Conservation (phyloP, 64 coral and sea anemone genomes). For the Pachyseris speciosa region DNA sequence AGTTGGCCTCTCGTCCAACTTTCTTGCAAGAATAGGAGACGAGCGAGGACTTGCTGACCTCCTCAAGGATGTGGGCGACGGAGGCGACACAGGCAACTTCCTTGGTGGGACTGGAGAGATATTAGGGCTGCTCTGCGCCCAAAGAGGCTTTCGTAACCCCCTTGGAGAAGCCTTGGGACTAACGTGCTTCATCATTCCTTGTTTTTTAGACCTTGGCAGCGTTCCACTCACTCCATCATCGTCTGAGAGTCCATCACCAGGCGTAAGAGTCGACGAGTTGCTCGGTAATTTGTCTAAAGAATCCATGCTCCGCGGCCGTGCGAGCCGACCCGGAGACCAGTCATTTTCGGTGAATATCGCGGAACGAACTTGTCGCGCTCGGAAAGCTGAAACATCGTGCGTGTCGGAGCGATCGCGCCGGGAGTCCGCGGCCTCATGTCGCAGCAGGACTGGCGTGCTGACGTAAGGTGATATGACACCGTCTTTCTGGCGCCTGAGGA, state of each 20-base stretch:
- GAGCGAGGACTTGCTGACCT: constrained; percentile 7
- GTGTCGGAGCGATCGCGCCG: constrained; percentile 34
- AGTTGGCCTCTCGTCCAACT: background rate
- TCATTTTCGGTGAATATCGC: constrained; percentile 72
- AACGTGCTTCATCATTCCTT: background rate
- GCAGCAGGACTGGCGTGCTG: constrained; percentile 42
- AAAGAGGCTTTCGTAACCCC: constrained; percentile 8
- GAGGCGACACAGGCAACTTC: background rate
- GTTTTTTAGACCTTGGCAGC: background rate
- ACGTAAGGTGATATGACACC: constrained; percentile 14
- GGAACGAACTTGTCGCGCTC: constrained; percentile 85
- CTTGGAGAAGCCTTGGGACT: background rate
- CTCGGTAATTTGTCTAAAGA: constrained; percentile 57
- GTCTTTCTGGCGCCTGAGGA: constrained; percentile 45
- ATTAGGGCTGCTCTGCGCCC: constrained; percentile 27
- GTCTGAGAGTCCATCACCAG: background rate
- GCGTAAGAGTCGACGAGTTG: constrained; percentile 32
- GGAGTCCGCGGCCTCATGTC: background rate
- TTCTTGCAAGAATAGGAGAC: constrained; percentile 31
- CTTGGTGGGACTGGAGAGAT: background rate
- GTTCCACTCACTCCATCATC: background rate
- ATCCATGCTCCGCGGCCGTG: constrained; percentile 79
- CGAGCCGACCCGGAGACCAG: constrained; percentile 34
- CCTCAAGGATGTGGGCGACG: background rate
- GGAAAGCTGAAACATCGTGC: constrained; percentile 83